These are phyloP conservation scores for Eupithecia pulchellata DNA, from an alignment of 2,888 invertebrate species.

Conservation along the genomic window DNA sequence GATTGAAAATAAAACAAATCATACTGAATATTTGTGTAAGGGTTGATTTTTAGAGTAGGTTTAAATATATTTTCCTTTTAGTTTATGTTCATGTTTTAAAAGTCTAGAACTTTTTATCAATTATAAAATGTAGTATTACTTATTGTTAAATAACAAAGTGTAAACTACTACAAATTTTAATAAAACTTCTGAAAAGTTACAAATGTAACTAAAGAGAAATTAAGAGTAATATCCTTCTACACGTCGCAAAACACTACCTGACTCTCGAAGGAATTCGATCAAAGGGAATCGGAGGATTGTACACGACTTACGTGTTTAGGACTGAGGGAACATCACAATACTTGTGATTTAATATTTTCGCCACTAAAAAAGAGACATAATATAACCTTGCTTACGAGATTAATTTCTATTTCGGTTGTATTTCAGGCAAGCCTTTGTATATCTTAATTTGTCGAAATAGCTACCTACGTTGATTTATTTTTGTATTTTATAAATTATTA, in stretches of 20 bases:
- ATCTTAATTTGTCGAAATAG: neutral
- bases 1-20: neutral
- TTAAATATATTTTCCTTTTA: neutral
- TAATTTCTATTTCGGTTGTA: neutral
- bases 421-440: neutral
- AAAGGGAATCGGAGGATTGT: constrained; percentile 41
- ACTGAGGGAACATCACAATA: constrained; percentile 1
- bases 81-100: neutral
- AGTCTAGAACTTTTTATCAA: too few relatives aligned
- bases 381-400: neutral
- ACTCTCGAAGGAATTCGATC: constrained; percentile 46
- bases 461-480: too few relatives aligned
- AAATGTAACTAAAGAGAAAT: constrained; percentile 50
- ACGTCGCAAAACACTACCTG: constrained; percentile 50
- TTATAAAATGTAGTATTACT: too few relatives aligned
- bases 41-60: neutral
- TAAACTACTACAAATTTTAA: too few relatives aligned
- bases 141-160: too few relatives aligned
- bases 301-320: constrained; percentile 14
- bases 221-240: constrained; percentile 49
- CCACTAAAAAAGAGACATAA: neutral
- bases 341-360: constrained; percentile 35
- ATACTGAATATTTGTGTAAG: neutral
- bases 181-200: too few relatives aligned
- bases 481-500: too few relatives aligned